Conservation (phyloP, 2,797 vertebrate genomes). For the Rhadinocentrus ornatus region DNA sequence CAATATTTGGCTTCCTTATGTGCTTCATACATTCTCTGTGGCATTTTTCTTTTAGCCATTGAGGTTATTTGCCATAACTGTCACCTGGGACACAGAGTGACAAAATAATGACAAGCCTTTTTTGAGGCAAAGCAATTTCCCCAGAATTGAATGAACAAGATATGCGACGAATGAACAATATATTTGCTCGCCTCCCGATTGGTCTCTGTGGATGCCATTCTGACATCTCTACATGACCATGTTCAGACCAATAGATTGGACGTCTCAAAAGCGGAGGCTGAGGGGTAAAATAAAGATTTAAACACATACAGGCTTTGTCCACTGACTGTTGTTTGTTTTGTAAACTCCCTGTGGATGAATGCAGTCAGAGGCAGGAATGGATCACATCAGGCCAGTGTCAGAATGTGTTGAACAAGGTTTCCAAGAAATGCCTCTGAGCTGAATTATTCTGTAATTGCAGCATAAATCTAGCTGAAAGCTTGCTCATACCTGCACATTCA, state of each 20-base stretch:
- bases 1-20: slow-evolving; percentile 28
- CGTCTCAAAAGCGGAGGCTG: slow-evolving; percentile 43
- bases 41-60: slow-evolving; percentile 56
- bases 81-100: slow-evolving; percentile 81
- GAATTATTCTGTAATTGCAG: slow-evolving; percentile 46
- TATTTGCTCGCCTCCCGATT: slow-evolving; percentile 76
- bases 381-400: slow-evolving; percentile 40
- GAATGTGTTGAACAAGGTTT: slow-evolving; percentile 34
- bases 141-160: slow-evolving; percentile 82
- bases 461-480: slow-evolving; percentile 48
- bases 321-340: slow-evolving; percentile 42
- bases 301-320: slow-evolving; percentile 38
- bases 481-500: slow-evolving; percentile 40
- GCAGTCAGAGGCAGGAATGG: slow-evolving; percentile 30
- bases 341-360: slow-evolving; percentile 23
- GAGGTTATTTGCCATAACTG: slow-evolving; percentile 84
- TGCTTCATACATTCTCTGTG: slow-evolving; percentile 55
- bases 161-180: slow-evolving; percentile 77
- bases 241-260: slow-evolving; percentile 76
- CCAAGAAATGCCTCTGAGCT: slow-evolving; percentile 33
- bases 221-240: slow-evolving; percentile 73
- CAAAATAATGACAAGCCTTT: slow-evolving; percentile 85
- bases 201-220: slow-evolving; percentile 78
- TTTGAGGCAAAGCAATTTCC: slow-evolving; percentile 80
- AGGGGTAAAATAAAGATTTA: slow-evolving; percentile 64